A percentile compares a stretch with the other conserved stretches of the same genome.
Conservation (phyloP, 2,888 invertebrate genomes). For the Sinelater perroti region DNA sequence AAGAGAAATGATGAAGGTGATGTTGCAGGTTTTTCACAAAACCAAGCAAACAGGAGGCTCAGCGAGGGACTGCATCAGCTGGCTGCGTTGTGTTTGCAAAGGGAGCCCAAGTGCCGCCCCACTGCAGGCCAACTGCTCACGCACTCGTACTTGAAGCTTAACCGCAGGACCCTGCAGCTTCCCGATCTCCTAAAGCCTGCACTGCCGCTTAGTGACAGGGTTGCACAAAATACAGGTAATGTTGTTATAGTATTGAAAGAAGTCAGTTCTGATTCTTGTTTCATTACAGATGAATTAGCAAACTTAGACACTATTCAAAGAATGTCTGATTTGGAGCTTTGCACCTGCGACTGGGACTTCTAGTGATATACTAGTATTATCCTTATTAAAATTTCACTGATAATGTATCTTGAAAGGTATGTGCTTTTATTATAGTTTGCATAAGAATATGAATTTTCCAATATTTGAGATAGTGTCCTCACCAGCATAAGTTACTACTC, state of each 20-base stretch:
- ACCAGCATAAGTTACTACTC: too few species aligned
- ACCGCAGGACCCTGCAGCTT: constrained; percentile 68
- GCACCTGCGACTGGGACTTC: constrained; percentile 75
- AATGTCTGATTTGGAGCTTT: constrained; percentile 69
- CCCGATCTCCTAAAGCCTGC: constrained; percentile 74
- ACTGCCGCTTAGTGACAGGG: constrained; percentile 71
- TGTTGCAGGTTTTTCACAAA: constrained; percentile 49
- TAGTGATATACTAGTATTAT: constrained; percentile 27
- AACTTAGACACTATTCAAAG: constrained; percentile 68
- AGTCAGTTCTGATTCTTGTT: neutral
- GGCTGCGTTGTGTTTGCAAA: constrained; percentile 75
- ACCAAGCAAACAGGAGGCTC: constrained; percentile 70
- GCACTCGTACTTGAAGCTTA: constrained; percentile 81
- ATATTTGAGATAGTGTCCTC: too few species aligned
- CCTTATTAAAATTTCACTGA: too few species aligned
- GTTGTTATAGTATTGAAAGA: too few species aligned
- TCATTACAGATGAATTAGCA: constrained; percentile 67
- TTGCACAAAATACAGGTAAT: constrained; percentile 65
- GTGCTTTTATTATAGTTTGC: too few species aligned
- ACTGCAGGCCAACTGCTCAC: constrained; percentile 73
- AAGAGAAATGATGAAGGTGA: neutral
- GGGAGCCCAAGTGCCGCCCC: constrained; percentile 75
- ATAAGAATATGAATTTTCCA: too few species aligned
- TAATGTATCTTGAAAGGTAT: too few species aligned
- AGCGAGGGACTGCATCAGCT: constrained; percentile 81